phyloP scores from a whole-genome alignment of 2,113 vertebrate species.

The Falco punctatus region DNA sequence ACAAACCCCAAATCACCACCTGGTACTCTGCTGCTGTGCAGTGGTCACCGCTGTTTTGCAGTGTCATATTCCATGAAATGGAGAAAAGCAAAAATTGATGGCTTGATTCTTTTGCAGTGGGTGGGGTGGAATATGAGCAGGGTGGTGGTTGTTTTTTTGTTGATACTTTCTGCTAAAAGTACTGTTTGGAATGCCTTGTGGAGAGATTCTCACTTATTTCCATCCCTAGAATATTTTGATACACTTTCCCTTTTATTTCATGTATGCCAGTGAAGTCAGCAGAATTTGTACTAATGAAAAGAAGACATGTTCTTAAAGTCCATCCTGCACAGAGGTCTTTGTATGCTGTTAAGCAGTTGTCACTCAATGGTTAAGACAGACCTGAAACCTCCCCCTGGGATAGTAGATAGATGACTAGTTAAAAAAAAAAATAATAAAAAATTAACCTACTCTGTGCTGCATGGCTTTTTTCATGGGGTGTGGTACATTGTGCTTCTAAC shows the following conservation, averaged over 20 bases:
- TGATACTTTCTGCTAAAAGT: not conserved
- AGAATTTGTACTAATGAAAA: not conserved
- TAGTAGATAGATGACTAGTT: not conserved
- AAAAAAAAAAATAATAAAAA: not conserved
- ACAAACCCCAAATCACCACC: rapidly evolving
- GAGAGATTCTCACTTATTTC: not conserved
- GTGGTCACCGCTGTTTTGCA: not conserved
- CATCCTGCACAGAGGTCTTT: not conserved
- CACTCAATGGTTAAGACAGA: not conserved
- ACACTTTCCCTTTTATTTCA: not conserved
- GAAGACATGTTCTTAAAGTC: not conserved
- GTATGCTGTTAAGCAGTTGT: not conserved
- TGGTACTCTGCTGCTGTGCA: not conserved
- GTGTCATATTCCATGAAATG: rapidly evolving
- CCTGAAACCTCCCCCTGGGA: not conserved
- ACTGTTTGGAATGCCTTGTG: not conserved
- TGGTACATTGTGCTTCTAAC: not conserved
- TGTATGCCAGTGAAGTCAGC: rapidly evolving
- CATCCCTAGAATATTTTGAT: not conserved
- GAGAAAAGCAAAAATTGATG: not conserved
- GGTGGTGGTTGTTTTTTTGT: too few species aligned
- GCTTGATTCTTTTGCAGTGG: not conserved
- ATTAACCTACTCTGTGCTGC: not conserved
- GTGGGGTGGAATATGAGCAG: not conserved
- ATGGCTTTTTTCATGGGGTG: not conserved